Base-by-base conservation (phyloP, 2,888 invertebrate genomes). In the Stenchaetothrips biformis region DNA sequence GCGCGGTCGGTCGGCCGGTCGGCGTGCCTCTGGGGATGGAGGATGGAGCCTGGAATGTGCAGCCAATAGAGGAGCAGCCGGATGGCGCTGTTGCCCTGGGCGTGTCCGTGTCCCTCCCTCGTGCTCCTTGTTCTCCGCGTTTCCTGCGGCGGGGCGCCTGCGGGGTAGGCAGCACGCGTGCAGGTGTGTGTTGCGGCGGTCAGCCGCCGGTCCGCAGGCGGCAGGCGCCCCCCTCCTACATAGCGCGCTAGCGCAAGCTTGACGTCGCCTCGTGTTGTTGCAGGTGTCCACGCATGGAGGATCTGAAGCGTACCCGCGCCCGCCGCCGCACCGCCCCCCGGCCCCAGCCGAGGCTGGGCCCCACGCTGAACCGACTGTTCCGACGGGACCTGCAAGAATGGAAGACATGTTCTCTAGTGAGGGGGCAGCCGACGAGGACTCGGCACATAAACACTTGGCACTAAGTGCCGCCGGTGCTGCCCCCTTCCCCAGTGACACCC, bases 221-320 rank as follows among this genome's bases (percentile, higher is more conserved):
- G 8, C 25, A 7, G n/a, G 49, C 53, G 53, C 53, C 16, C 53
- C n/a, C 21, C 67, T 13, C n/a, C n/a, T 21, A n/a, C n/a, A n/a
- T n/a, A n/a, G n/a, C n/a, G n/a, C n/a, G n/a, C n/a, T n/a, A n/a
- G 11, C 53, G 18, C 53, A 53, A 11, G 2, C 18, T 9, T 53
- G 53, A 9, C 53, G 53, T 13, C 53, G 7, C 18, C 25, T 25
- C 1, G 21, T 21, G 21, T 37, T 74, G 67, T 25, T 74, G 25
- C 67, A 74, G 67, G 67, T 74, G 67, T 74, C 67, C 67, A 74
- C 67, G 67, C 67, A 74, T 74, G 67, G 67, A 74, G 67, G 67
- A 74, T 74, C 67, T 74, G 67, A 74, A 74, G 67, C 11, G 67
- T 25, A 25, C 4, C 67, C 67, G 21, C 37, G 37, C 37, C 67